phyloP scores from a whole-genome alignment of 2,888 invertebrate genomes.

The Coenonympha glycerion region DNA sequence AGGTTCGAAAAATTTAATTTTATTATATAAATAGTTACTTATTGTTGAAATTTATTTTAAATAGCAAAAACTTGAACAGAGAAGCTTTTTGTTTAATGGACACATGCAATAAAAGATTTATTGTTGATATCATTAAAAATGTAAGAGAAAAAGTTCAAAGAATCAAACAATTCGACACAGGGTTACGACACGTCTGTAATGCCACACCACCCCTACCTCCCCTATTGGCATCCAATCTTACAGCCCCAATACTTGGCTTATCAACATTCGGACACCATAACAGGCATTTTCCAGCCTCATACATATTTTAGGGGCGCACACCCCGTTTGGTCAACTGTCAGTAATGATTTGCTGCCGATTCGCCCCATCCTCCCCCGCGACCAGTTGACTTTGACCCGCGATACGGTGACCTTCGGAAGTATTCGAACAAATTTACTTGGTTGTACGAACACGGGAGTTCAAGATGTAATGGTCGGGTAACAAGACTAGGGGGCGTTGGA shows the following conservation, averaged over 20 bases:
- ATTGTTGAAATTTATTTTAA: too few species aligned
- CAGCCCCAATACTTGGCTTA: constrained; percentile 69
- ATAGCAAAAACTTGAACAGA: neutral
- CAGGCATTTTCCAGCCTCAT: constrained; percentile 70
- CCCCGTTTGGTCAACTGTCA: constrained; percentile 76
- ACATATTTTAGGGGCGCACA: constrained; percentile 71
- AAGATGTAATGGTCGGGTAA: constrained; percentile 35
- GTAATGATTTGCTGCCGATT: constrained; percentile 74
- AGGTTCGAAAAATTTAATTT: too few species aligned
- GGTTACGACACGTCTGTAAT: constrained; percentile 52
- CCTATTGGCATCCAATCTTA: constrained; percentile 61
- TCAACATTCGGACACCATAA: constrained; percentile 77
- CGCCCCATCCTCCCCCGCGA: constrained; percentile 62
- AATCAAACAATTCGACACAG: constrained; percentile 34
- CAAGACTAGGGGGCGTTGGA: constrained; percentile 62
- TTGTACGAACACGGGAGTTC: constrained; percentile 29
- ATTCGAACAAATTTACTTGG: constrained; percentile 17
- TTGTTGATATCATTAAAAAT: constrained; percentile 9
- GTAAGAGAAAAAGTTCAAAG: constrained; percentile 30
- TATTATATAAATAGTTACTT: too few species aligned
- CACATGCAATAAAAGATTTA: neutral
- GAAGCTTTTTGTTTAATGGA: neutral
- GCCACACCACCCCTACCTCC: constrained; percentile 44
- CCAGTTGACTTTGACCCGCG: constrained; percentile 38
- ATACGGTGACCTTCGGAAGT: too few species aligned